Percentiles rank a stretch among this genome's conserved stretches.
phyloP scores from a whole-genome alignment of 92 coral and sea anemone species.

The Zoanthus sociatus region DNA sequence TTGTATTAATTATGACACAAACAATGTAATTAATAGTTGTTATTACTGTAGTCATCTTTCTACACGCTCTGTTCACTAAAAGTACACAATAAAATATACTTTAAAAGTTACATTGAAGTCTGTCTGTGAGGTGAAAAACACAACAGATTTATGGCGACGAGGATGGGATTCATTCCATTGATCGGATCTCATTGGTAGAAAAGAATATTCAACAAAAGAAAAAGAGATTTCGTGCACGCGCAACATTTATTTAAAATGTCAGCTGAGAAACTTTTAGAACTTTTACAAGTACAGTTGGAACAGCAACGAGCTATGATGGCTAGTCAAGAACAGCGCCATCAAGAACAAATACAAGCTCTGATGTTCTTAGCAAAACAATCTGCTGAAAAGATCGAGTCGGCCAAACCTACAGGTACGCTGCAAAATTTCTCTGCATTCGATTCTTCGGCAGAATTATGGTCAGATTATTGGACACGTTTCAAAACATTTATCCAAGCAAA shows the following conservation, averaged over 20 bases:
- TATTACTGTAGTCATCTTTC: no score
- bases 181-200: neutral
- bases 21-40: no score
- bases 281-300: neutral
- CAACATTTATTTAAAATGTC: neutral
- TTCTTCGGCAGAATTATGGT: neutral
- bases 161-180: constrained; percentile 18
- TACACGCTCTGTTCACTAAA: no score
- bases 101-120: no score
- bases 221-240: constrained; percentile 7
- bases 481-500: constrained; percentile 39
- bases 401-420: neutral
- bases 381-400: constrained; percentile 18
- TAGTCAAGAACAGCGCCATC: neutral
- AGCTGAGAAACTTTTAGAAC: neutral
- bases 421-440: no score
- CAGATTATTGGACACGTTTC: constrained; percentile 27
- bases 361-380: neutral
- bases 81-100: no score
- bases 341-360: no score
- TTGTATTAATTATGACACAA: no score
- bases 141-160: constrained; percentile 35
- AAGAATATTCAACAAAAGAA: neutral
- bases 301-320: constrained; percentile 31
- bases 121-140: no score